Evolutionary conservation across 2,888 invertebrate genomes (phyloP).

Genomic region (Coenonympha glycerion): DNA sequence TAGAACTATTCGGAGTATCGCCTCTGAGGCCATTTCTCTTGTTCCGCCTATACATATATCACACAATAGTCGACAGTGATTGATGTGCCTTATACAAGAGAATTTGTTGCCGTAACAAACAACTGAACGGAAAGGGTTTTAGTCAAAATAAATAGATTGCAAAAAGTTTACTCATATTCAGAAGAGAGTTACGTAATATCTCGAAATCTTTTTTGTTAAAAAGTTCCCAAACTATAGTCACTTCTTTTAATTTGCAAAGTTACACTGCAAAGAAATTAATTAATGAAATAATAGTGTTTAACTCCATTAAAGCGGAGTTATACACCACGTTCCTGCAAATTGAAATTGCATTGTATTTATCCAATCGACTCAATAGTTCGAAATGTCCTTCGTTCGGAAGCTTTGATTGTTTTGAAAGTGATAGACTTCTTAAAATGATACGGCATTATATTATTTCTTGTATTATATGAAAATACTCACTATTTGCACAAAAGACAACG

Average conservation of each 20-base stretch:
- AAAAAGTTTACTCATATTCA: conserved; percentile 4
- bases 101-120: conserved; percentile 7
- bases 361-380: conserved; percentile 1
- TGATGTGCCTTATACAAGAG: conserved; percentile 10
- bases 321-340: conserved; percentile 6
- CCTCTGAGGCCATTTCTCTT: conserved; percentile 6
- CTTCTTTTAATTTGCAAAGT: no score
- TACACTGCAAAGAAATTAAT: neutral
- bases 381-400: neutral
- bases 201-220: neutral
- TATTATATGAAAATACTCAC: no score
- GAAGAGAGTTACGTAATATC: neutral
- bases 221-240: no score
- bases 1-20: conserved; percentile 10
- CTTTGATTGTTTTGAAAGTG: neutral
- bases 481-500: no score
- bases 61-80: conserved; percentile 13
- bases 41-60: conserved; percentile 10
- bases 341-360: conserved; percentile 15
- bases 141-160: conserved; percentile 1
- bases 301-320: conserved; percentile 10
- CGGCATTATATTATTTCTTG: no score
- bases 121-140: conserved; percentile 3
- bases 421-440: no score
- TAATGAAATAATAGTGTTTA: conserved; percentile 5